Percentiles rank a stretch among this genome's conserved stretches.
phyloP scores from a whole-genome alignment of 2,888 invertebrate genomes.

The Pegoplata infirma region DNA sequence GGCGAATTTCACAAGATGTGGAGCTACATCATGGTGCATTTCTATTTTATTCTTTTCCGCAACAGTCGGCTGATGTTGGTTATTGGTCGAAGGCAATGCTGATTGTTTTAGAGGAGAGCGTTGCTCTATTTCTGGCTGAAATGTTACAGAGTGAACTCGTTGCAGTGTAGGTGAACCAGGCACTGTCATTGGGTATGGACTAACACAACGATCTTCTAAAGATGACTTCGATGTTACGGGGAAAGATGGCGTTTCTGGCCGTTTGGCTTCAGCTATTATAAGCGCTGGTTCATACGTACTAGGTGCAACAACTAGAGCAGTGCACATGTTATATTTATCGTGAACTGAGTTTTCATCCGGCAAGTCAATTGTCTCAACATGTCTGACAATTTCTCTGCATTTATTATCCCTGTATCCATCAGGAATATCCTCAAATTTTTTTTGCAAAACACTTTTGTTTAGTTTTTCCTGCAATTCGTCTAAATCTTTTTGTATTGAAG shows the following conservation, averaged over 20 bases:
- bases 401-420: conserved; percentile 13
- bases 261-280: conserved; percentile 72
- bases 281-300: conserved; percentile 43
- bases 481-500: conserved; percentile 67
- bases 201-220: conserved; percentile 80
- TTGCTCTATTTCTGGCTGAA: background rate
- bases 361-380: conserved; percentile 62
- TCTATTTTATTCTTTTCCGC: conserved; percentile 4
- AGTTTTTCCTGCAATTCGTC: conserved; percentile 66
- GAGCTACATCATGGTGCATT: conserved; percentile 88
- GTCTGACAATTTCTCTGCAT: conserved; percentile 47
- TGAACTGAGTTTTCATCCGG: conserved; percentile 42
- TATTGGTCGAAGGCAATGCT: conserved; percentile 75
- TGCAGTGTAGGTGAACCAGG: conserved; percentile 45
- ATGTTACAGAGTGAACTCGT: background rate
- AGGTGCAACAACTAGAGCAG: conserved; percentile 1
- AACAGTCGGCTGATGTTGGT: conserved; percentile 67
- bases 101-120: conserved; percentile 5
- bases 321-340: background rate
- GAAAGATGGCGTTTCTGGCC: conserved; percentile 94
- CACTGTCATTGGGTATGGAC: conserved; percentile 66
- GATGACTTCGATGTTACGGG: conserved; percentile 91
- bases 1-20: conserved; percentile 89
- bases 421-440: background rate
- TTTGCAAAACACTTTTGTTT: conserved; percentile 49